Base-by-base conservation (phyloP, 2,888 invertebrate species). In the Aethes cnicana region DNA sequence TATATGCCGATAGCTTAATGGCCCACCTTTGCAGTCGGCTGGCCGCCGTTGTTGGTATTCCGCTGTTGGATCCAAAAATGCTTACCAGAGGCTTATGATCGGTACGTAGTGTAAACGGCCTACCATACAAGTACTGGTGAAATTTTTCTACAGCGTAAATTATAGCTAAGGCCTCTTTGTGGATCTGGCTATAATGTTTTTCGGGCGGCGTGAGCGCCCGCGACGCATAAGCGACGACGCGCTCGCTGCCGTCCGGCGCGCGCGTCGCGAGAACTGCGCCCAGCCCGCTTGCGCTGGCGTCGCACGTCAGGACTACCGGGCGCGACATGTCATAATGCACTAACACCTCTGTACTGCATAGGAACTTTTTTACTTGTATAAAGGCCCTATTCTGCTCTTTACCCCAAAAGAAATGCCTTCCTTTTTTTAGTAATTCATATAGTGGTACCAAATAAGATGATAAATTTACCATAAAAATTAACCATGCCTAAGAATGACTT, bases 11-110 rank as follows among this genome's bases (percentile, higher is more conserved):
- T 11, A 55, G 21, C 12, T 37, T 23, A 3, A 55, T 18, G 1
- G 57, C 57, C 57, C 55, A 57, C 1, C 57, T 17, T 21, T 57
- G 57, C 25, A 57, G 12, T 1, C 57, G n/a, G 9, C 41, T 53
- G 1, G 57, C 48, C 1, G 57, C 49, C 23, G 47, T 53, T 1
- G 12, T 23, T 2, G 56, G 53, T 9, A 56, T 33, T 0, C 56
- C 53, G 0, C 11, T 12, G 8, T 44, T 42, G 1, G 37, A 41
- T 1, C 53, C 53, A 26, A 56, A 56, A 26, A 56, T 53, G 1
- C 16, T 41, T 1, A 48, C 46, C 2, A 53, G 18, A 1, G 54
- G 43, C 16, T 48, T 48, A 33, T 52, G 54, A 25, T 54, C 53
- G 0, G 54, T 56, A 7, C 23, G 18, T 16, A 53, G 30, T 1